These are phyloP conservation scores for Miichthys miiuy DNA, from an alignment of 2,797 vertebrate genomes.

Conservation along the genomic window DNA sequence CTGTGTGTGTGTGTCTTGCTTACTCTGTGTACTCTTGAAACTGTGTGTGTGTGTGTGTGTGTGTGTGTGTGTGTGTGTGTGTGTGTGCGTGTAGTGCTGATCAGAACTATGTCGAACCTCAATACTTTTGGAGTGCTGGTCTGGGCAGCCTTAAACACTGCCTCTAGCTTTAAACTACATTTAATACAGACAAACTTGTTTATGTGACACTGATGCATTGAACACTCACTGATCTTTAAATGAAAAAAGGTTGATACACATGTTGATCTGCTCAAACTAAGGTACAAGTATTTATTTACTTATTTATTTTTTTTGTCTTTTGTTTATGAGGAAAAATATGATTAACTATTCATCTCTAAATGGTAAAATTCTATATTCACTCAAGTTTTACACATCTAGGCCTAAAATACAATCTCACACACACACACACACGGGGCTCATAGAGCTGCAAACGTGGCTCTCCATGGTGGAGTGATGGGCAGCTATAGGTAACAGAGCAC, in stretches of 20 bases:
- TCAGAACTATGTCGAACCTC: not conserved
- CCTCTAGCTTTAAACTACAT: not conserved
- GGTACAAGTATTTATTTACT: not conserved
- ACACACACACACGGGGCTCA: no score
- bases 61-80: not conserved
- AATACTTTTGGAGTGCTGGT: not conserved
- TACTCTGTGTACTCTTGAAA: not conserved
- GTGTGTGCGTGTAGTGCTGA: conserved; percentile 4
- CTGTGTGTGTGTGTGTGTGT: not conserved
- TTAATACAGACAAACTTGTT: not conserved
- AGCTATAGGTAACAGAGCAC: no score
- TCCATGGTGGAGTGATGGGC: no score
- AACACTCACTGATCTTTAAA: not conserved
- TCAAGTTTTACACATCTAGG: no score
- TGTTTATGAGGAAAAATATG: no score
- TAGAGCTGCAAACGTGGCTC: no score
- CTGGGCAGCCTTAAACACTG: not conserved
- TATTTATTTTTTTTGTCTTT: no score
- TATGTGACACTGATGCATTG: not conserved
- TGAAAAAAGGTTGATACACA: not conserved
- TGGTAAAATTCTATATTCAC: no score
- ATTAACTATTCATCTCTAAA: no score
- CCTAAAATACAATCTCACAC: no score
- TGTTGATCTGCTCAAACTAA: not conserved
- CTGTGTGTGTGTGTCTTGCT: not conserved